Evolutionary conservation across 2,888 invertebrate species (phyloP).

Genomic region (Brassicogethes aeneus): DNA sequence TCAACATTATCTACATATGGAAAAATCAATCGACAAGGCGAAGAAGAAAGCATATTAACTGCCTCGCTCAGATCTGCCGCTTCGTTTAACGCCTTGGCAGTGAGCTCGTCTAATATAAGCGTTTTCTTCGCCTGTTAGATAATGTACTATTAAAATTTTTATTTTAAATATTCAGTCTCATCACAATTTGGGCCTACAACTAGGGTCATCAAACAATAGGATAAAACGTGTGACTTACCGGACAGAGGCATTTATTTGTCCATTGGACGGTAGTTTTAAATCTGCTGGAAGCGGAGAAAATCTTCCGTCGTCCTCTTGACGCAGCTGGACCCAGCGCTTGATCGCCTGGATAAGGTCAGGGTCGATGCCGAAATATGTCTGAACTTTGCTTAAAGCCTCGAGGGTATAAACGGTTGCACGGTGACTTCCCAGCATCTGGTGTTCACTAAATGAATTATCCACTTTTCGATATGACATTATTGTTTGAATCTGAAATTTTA

Average conservation of each 20-base stretch:
- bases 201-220: background rate
- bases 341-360: constrained; percentile 50
- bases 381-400: constrained; percentile 52
- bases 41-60: too few species aligned
- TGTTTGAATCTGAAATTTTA: constrained; percentile 50
- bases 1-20: too few species aligned
- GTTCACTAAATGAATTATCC: constrained; percentile 61
- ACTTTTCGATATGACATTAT: constrained; percentile 52
- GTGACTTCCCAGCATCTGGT: constrained; percentile 53
- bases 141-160: too few species aligned
- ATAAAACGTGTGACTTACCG: background rate
- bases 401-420: constrained; percentile 50
- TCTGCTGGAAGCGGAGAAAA: constrained; percentile 52
- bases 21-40: too few species aligned
- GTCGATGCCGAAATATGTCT: constrained; percentile 53
- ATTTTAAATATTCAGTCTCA: too few species aligned
- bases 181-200: background rate
- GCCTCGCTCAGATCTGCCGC: too few species aligned
- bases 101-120: too few species aligned
- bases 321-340: constrained; percentile 52
- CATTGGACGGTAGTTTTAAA: constrained; percentile 37
- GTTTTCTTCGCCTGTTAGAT: too few species aligned
- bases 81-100: too few species aligned
- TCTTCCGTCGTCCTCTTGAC: constrained; percentile 53
- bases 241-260: background rate